Percentiles rank a stretch among this genome's conserved stretches.
Evolutionary conservation across 2,113 vertebrate species (phyloP).

Genomic region (Pelecanus crispus): DNA sequence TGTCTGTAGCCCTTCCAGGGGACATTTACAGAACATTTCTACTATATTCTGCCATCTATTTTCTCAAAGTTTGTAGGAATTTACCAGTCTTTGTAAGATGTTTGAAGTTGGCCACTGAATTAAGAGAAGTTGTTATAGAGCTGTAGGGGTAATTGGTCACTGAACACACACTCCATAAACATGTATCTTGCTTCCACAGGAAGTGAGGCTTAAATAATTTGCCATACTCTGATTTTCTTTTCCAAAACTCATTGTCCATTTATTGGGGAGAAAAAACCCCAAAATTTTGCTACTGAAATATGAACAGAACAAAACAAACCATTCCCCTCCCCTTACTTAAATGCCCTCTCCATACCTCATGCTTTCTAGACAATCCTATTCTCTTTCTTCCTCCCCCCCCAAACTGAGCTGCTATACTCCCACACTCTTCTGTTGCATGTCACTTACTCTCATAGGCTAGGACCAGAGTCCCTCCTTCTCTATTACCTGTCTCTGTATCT

Average conservation of each 20-base stretch:
- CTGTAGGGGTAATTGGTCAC: background rate
- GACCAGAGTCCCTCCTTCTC: background rate
- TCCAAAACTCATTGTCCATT: background rate
- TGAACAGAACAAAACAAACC: background rate
- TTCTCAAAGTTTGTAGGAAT: background rate
- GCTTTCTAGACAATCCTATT: background rate
- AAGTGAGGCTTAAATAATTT: background rate
- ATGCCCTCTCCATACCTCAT: background rate
- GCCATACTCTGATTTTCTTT: background rate
- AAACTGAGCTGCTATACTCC: background rate
- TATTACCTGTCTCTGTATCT: background rate
- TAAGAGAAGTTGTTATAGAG: background rate
- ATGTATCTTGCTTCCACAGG: background rate
- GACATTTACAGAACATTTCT: background rate
- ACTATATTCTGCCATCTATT: background rate
- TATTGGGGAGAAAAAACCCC: background rate
- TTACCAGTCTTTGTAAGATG: background rate
- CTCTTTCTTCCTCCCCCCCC: background rate
- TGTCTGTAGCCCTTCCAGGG: background rate
- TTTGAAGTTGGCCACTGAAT: background rate
- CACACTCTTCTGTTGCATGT: background rate
- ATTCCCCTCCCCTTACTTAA: background rate
- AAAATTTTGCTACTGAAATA: background rate
- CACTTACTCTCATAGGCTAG: background rate
- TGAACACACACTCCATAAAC: background rate